Evolutionary conservation across 1,140 invertebrate genomes (phyloP).

Genomic region (Drosophila biarmipes): DNA sequence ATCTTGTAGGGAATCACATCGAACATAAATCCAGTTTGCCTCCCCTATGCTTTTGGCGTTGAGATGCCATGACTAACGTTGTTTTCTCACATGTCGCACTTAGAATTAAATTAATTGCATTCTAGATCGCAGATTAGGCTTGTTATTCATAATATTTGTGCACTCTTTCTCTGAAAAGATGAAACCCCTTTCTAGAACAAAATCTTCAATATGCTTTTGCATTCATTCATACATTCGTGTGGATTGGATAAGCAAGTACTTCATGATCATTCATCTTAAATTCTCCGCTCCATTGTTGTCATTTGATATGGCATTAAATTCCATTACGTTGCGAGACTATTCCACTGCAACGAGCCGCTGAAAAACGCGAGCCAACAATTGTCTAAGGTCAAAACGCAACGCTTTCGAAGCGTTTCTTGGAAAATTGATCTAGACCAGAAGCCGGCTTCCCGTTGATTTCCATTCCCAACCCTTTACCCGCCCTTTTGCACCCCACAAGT

Average conservation of each 20-base stretch:
- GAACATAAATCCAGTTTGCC: slow-evolving; percentile 4
- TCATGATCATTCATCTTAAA: slow-evolving; percentile 9
- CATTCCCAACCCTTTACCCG: neutral
- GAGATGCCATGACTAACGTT: neutral
- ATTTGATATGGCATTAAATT: slow-evolving; percentile 41
- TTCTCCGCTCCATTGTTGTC: slow-evolving; percentile 23
- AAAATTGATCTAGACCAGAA: slow-evolving; percentile 47
- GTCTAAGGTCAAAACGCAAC: slow-evolving; percentile 45
- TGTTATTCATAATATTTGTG: no score
- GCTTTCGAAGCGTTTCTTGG: slow-evolving; percentile 28
- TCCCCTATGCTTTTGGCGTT: slow-evolving; percentile 3
- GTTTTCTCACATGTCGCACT: neutral
- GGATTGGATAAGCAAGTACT: neutral
- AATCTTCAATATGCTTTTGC: neutral
- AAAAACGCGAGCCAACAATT: slow-evolving; percentile 20
- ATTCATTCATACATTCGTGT: slow-evolving; percentile 3
- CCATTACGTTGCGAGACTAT: slow-evolving; percentile 42
- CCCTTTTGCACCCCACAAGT: neutral
- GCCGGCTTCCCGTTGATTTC: slow-evolving; percentile 23
- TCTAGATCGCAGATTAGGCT: neutral
- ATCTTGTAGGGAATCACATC: neutral
- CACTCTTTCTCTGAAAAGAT: neutral
- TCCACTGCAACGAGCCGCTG: slow-evolving; percentile 8
- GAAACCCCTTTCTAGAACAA: neutral
- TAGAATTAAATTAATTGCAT: neutral